Conservation (phyloP, 1,140 invertebrate species). For the Homalodisca vitripennis region DNA sequence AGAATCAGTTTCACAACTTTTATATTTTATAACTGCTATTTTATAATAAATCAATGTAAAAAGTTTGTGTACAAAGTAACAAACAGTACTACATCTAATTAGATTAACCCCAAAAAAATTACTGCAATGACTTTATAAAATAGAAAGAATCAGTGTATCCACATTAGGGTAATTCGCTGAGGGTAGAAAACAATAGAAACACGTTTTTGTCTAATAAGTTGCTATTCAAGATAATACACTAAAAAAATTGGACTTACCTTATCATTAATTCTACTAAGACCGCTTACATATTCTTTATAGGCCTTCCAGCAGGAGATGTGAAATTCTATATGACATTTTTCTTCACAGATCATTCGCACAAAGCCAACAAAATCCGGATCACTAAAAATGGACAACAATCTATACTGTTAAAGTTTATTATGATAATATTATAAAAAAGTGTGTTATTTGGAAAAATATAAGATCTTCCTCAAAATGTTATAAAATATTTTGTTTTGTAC, state of each 20-base stretch:
- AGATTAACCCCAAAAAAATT: background rate
- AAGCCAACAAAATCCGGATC: conserved; percentile 37
- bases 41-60: background rate
- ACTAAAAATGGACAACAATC: no score
- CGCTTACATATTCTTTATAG: conserved; percentile 33
- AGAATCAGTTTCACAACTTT: background rate
- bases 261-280: conserved; percentile 31
- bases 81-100: background rate
- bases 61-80: background rate
- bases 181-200: no score
- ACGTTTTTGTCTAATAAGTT: no score
- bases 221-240: no score
- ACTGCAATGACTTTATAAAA: background rate
- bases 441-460: no score
- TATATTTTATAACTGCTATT: background rate
- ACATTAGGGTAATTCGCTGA: background rate
- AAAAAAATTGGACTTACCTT: conserved; percentile 35
- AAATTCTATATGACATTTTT: conserved; percentile 38
- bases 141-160: background rate
- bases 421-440: no score
- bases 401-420: no score
- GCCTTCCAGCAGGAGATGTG: conserved; percentile 38
- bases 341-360: conserved; percentile 36
- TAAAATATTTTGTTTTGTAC: no score
- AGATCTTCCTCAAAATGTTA: no score